Base-by-base conservation (phyloP, 2,797 vertebrate genomes). In the Lepus oiostolus region DNA sequence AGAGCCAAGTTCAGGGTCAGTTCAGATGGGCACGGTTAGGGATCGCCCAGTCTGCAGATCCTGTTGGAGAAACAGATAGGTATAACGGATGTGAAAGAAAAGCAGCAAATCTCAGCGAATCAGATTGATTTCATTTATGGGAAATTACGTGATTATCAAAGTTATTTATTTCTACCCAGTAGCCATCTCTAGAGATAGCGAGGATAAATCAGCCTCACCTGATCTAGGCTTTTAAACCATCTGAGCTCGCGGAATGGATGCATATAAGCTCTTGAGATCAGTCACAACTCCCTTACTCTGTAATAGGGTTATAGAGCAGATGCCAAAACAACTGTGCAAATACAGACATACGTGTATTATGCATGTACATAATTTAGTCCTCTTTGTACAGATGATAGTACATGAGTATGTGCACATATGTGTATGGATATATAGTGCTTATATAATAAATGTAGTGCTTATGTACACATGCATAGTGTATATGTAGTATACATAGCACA, bases 61-160 rank as follows among this genome's bases (percentile, higher is more conserved):
- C 65, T 76, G 5, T 2, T 58, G 35, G 58, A 79, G 21, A 93
- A 68, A 75, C 24, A 14, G 26, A 86, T n/a, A 77, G n/a, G 21
- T 83, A 5, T 58, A 87, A 77, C 9, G 17, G 70, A 94, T 30
- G 26, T 10, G 5, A 83, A 80, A 87, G 42, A 30, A 80, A 80
- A 72, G 38, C 67, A 88, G 58, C 72, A 87, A 85, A 76, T 30
- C 70, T 71, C 28, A 63, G 19, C 72, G 21, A 52, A 93, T 24
- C 60, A 42, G 80, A 85, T 67, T 70, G 35, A 77, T 50, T 91
- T 79, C 16, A 4, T 82, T 94, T 7, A 6, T 86, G 60, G 58
- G 24, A 83, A 90, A 90, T 75, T 68, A 58, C 4, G 21, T 76
- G 68, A n/a, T 58, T 87, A 79, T 84, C 60, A 72, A 86, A 71